Conservation (phyloP, 2,888 invertebrate genomes). For the Raillietiella orientalis region DNA sequence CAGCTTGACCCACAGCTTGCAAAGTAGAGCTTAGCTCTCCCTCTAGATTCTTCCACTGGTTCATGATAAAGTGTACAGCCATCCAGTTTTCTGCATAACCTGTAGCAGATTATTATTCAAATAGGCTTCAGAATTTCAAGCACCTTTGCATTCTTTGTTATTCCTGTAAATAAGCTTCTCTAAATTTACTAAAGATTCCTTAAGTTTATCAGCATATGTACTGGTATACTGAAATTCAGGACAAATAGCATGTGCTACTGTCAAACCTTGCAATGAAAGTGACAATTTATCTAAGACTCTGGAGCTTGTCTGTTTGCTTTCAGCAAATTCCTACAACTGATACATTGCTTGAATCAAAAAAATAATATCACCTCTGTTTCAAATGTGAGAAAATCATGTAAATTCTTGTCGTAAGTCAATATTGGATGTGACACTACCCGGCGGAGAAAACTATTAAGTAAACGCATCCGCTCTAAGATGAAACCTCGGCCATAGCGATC, state of each 20-base stretch:
- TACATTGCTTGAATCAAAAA: slow-evolving; percentile 2
- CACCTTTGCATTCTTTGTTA: slow-evolving; percentile 24
- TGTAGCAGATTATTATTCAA: slow-evolving; percentile 4
- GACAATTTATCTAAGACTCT: slow-evolving; percentile 21
- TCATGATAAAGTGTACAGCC: slow-evolving; percentile 20
- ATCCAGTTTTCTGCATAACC: background rate
- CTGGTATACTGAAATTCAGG: slow-evolving; percentile 26
- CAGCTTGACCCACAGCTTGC: slow-evolving; percentile 4
- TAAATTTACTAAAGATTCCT: slow-evolving; percentile 24
- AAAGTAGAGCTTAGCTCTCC: slow-evolving; percentile 14
- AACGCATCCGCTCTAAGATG: slow-evolving; percentile 26
- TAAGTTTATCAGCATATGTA: slow-evolving; percentile 22
- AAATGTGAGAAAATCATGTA: slow-evolving; percentile 27
- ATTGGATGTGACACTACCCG: slow-evolving; percentile 32
- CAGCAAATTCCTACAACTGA: slow-evolving; percentile 22
- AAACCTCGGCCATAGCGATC: slow-evolving; percentile 36
- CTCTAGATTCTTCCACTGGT: slow-evolving; percentile 24
- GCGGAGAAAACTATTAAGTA: slow-evolving; percentile 27
- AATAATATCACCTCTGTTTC: slow-evolving; percentile 18
- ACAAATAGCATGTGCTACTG: too few relatives aligned
- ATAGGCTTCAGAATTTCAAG: background rate
- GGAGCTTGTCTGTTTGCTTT: slow-evolving; percentile 23
- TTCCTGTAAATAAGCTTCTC: slow-evolving; percentile 28
- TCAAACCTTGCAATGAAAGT: slow-evolving; percentile 21
- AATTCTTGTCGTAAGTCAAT: slow-evolving; percentile 25